Evolutionary conservation across 2,797 vertebrate genomes (phyloP).

Genomic region (Gorsachius magnificus): DNA sequence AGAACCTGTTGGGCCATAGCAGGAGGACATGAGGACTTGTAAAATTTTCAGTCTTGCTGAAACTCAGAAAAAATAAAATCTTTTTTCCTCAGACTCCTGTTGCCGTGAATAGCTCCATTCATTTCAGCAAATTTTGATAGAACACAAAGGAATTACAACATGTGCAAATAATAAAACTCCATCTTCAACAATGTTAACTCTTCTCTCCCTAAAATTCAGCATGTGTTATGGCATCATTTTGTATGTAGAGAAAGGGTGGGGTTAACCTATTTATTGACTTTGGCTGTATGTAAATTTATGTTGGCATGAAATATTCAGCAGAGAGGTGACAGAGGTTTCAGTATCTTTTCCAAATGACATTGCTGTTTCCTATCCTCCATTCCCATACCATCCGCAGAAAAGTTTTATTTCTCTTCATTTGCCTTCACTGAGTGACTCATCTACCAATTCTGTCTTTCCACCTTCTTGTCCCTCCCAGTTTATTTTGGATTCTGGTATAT

Average conservation of each 20-base stretch:
- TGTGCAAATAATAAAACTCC: slow-evolving; percentile 31
- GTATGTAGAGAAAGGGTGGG: neutral
- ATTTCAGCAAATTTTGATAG: slow-evolving; percentile 20
- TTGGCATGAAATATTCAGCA: neutral
- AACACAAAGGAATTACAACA: slow-evolving; percentile 23
- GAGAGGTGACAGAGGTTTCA: neutral
- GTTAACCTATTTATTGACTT: neutral
- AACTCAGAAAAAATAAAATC: neutral
- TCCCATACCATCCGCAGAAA: neutral
- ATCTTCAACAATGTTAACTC: neutral
- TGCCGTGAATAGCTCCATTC: slow-evolving; percentile 27
- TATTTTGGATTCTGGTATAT: neutral
- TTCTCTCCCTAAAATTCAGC: neutral
- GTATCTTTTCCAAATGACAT: neutral
- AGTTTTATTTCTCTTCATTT: neutral
- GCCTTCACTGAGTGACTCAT: neutral
- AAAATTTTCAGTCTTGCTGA: neutral
- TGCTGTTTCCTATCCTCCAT: neutral
- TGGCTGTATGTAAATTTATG: neutral
- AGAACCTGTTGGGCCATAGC: neutral
- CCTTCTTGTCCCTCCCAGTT: neutral
- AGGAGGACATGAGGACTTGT: neutral
- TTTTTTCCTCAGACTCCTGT: neutral
- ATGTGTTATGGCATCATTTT: neutral
- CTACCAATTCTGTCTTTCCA: neutral